Percentiles rank a stretch among this genome's conserved stretches.
Evolutionary conservation across 2,888 invertebrate species (phyloP).

Genomic region (Onchidella celtica): DNA sequence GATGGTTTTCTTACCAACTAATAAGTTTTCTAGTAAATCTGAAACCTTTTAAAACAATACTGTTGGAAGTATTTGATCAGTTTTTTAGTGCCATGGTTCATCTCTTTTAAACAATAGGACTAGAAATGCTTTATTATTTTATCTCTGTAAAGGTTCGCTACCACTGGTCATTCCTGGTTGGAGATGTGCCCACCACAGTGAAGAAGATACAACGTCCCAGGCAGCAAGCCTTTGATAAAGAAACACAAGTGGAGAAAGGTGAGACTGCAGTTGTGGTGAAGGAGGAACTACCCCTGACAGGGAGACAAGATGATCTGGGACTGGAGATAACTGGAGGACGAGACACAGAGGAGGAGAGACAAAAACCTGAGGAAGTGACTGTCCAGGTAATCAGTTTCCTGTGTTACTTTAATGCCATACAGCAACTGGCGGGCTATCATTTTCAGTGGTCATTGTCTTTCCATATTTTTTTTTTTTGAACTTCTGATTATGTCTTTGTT

Average conservation of each 20-base stretch:
- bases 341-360: not conserved
- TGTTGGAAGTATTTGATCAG: no score
- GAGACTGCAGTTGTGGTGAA: slow-evolving; percentile 48
- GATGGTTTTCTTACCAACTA: no score
- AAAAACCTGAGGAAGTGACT: slow-evolving; percentile 31
- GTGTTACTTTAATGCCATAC: no score
- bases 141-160: slow-evolving; percentile 78
- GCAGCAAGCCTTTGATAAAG: slow-evolving; percentile 17
- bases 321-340: slow-evolving; percentile 22
- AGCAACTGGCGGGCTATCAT: no score
- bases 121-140: not conserved
- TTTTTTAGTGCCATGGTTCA: no score
- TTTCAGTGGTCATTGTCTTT: no score
- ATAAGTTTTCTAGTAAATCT: no score
- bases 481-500: no score
- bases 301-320: slow-evolving; percentile 60
- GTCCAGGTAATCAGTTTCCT: not conserved
- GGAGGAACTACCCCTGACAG: slow-evolving; percentile 55
- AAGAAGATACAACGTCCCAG: slow-evolving; percentile 58
- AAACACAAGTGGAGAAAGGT: slow-evolving; percentile 42
- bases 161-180: slow-evolving; percentile 79
- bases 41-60: no score
- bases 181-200: slow-evolving; percentile 70
- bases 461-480: no score
- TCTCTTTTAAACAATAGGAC: no score